Evolutionary conservation across 2,113 vertebrate genomes (phyloP), one percentile per base, ranked within the genome.

Genomic region (Eulacestoma nigropectus): DNA sequence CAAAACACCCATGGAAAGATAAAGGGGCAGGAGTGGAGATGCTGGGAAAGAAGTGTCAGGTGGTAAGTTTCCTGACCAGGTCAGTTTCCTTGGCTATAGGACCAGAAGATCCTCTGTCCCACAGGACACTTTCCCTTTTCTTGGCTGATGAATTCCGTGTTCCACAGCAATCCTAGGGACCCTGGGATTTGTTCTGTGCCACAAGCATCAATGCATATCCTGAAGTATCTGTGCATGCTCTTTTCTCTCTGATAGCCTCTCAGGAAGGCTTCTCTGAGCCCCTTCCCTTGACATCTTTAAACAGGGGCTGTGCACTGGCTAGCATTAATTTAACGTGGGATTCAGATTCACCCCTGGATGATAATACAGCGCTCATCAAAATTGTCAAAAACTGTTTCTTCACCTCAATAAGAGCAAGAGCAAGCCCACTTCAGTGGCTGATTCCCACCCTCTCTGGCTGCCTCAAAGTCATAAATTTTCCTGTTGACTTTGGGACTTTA

Each of bases 161-260:
- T 41, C 44, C 0, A 0, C 56, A 78, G 57, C 3, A 6, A 19
- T 33, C 1, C 1, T 37, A 16, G 1, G 3, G 30, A 88, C 4
- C 16, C 25, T 29, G 41, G 62, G 42, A 37, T 44, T 65, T 53
- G 30, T 70, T 78, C 85, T 87, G 37, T 59, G 37, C 37, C 29
- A 41, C 29, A 35, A 87, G 23, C 55, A 89, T 39, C 47, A 19
- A 0, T 3, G 5, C 20, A 16, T 14, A 53, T 75, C 30, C 60
- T 42, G 60, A 27, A 16, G 8, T 68, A 27, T 18, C 69, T 69
- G 29, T 44, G 16, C 7, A 3, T n/a, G 7, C 10, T 22, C 7
- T 69, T 81, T 55, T 78, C 64, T 59, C 41, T 47, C 60, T 78
- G 37, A 33, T 11, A 49, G 23, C n/a, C 74, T 69, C 41, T 69